phyloP scores from a whole-genome alignment of 1,140 invertebrate species.

The Bombus superbus region DNA sequence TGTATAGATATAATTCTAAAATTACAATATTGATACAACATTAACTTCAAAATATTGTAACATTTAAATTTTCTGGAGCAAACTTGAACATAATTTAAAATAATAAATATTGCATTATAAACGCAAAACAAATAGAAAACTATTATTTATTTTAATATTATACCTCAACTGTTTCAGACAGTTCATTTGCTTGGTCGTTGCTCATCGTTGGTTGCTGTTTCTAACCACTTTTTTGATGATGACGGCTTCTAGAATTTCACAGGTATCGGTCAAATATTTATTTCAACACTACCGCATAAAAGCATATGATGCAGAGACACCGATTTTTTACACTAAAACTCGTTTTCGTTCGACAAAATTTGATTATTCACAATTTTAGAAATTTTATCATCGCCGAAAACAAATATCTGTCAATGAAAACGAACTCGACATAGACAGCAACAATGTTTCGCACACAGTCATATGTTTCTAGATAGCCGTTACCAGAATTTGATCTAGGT shows the following conservation, averaged over 20 bases:
- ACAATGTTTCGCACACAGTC: conserved; percentile 34
- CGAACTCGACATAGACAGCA: conserved; percentile 15
- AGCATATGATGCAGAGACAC: conserved; percentile 1
- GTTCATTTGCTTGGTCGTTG: conserved; percentile 74
- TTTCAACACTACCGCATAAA: conserved; percentile 33
- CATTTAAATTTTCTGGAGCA: not conserved
- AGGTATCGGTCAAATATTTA: conserved; percentile 33
- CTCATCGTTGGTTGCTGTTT: conserved; percentile 74
- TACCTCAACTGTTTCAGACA: conserved; percentile 73
- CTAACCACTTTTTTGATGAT: conserved; percentile 50
- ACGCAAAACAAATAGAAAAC: not conserved
- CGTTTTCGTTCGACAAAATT: not conserved
- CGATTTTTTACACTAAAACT: not conserved
- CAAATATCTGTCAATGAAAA: conserved; percentile 52
- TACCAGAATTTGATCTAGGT: conserved; percentile 39
- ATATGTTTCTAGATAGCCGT: conserved; percentile 47
- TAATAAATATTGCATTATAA: not conserved
- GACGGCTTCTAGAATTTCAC: conserved; percentile 6
- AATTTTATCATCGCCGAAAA: conserved; percentile 7
- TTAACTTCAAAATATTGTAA: not conserved
- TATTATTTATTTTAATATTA: conserved; percentile 14
- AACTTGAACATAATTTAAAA: not conserved
- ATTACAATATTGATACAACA: not conserved
- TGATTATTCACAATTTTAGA: not conserved
- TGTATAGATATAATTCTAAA: not conserved